Conservation (phyloP, 2,113 vertebrate species). For the Dendrocopos noguchii region DNA sequence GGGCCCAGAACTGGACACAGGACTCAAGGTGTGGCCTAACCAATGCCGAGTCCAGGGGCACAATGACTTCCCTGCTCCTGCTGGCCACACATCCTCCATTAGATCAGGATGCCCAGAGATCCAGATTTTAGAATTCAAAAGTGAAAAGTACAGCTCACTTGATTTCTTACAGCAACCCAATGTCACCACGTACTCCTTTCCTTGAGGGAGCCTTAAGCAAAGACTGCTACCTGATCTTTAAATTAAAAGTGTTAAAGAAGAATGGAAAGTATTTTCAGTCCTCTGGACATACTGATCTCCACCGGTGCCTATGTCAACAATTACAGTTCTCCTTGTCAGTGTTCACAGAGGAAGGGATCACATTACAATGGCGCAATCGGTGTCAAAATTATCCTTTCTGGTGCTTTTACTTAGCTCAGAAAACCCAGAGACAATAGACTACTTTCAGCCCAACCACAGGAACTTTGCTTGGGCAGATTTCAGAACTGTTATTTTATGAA, state of each 20-base stretch:
- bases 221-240: not conserved
- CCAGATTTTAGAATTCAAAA: not conserved
- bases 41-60: too few relatives aligned
- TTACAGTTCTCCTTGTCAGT: not conserved
- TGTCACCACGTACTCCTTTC: not conserved
- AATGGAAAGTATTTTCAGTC: not conserved
- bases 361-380: not conserved
- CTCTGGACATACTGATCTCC: not conserved
- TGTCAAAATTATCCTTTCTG: not conserved
- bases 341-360: slow-evolving; percentile 2
- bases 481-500: not conserved
- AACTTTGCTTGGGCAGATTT: not conserved
- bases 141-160: not conserved
- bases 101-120: too few relatives aligned
- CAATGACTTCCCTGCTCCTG: too few relatives aligned
- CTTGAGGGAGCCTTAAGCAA: not conserved
- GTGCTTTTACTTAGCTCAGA: not conserved
- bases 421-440: slow-evolving; percentile 29
- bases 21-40: too few relatives aligned
- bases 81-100: too few relatives aligned
- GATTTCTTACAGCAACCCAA: not conserved
- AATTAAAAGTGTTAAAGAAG: not conserved
- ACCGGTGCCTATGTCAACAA: not conserved
- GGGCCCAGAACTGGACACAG: too few relatives aligned
- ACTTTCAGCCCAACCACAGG: not conserved